Evolutionary conservation across 2,888 invertebrate species (phyloP).

Genomic region (Pristionchus fissidentatus): DNA sequence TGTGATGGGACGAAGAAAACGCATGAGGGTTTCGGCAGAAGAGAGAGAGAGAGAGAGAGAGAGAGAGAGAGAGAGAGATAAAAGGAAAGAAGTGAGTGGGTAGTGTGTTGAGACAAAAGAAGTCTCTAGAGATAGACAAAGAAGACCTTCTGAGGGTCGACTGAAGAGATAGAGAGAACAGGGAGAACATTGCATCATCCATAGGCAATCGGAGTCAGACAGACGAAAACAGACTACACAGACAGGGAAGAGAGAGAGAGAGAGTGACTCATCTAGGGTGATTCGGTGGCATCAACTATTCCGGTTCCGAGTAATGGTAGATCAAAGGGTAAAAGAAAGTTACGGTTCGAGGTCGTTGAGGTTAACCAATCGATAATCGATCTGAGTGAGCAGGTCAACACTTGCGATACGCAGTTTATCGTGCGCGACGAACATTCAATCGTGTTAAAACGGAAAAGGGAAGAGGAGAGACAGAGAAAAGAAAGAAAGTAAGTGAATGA

Average conservation of each 20-base stretch:
- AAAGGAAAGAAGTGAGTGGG: neutral
- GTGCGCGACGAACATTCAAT: neutral
- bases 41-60: conserved; percentile 22
- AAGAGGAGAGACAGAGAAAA: conserved; percentile 11
- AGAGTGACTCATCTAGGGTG: neutral
- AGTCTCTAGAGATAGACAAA: neutral
- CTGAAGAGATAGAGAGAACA: neutral
- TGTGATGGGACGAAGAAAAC: neutral
- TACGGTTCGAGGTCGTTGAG: neutral
- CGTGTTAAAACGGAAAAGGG: conserved; percentile 26
- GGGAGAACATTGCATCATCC: neutral
- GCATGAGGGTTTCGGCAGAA: neutral
- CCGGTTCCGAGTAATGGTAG: too few relatives aligned
- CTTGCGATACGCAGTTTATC: neutral
- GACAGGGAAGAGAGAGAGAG: too few relatives aligned
- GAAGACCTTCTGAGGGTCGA: neutral
- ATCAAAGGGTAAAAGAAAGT: neutral
- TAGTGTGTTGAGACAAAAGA: neutral
- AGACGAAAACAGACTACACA: too few relatives aligned
- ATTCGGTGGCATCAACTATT: too few relatives aligned
- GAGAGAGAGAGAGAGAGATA: neutral
- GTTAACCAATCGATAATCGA: neutral
- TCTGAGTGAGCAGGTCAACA: neutral
- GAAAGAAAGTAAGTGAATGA: neutral
- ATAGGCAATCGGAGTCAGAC: neutral